Evolutionary conservation across 2,797 vertebrate species (phyloP).

Genomic region (Buphagus erythrorhynchus): DNA sequence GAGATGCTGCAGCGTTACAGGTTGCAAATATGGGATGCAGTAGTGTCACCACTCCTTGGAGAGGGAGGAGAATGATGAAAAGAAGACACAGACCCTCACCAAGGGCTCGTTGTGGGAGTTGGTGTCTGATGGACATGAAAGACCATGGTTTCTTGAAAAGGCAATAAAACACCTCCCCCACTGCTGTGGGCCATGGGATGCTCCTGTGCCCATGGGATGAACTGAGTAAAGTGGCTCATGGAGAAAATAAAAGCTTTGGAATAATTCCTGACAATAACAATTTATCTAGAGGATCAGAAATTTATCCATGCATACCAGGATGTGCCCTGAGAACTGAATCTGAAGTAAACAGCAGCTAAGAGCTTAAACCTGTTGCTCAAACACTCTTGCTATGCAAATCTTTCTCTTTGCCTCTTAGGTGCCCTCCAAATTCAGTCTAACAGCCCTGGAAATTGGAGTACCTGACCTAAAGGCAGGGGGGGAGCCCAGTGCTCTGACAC

Average conservation of each 20-base stretch:
- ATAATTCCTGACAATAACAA: background rate
- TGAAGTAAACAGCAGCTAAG: background rate
- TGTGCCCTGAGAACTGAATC: background rate
- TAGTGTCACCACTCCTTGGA: background rate
- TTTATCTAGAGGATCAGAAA: background rate
- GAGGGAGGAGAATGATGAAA: background rate
- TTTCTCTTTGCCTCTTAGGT: background rate
- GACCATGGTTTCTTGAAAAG: background rate
- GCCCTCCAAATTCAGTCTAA: background rate
- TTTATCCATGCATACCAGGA: background rate
- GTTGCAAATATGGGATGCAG: background rate
- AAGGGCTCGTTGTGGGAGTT: background rate
- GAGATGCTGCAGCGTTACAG: accelerated
- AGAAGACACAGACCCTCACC: background rate
- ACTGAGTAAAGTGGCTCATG: background rate
- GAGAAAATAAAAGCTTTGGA: accelerated
- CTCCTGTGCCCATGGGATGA: background rate
- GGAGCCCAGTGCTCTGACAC: background rate
- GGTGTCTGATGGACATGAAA: background rate
- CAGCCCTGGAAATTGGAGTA: background rate
- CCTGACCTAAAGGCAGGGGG: background rate
- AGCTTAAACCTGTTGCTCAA: background rate
- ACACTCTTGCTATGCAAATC: background rate
- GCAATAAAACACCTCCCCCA: background rate
- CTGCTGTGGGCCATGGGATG: background rate